Conservation (phyloP, 2,113 vertebrate species). For the Rattus rattus region DNA sequence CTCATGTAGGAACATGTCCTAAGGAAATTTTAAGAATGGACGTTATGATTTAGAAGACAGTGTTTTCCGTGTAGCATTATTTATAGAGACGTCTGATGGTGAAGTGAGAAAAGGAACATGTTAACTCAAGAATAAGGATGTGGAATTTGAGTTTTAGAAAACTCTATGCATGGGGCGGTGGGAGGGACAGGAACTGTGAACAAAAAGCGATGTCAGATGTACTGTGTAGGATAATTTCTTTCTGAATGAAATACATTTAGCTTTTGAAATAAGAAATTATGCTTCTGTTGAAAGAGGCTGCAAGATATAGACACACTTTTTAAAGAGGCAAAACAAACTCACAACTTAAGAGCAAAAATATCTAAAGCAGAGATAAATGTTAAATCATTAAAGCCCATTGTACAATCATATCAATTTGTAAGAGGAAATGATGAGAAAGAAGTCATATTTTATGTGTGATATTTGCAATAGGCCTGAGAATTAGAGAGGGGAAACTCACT, state of each 20-base stretch:
- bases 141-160: background rate
- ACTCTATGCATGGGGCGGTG: background rate
- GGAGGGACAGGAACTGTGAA: background rate
- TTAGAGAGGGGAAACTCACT: background rate
- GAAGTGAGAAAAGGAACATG: background rate
- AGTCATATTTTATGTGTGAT: slow-evolving; percentile 55
- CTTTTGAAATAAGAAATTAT: slow-evolving; percentile 19
- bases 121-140: background rate
- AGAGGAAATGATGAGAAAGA: slow-evolving; percentile 24
- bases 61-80: slow-evolving; percentile 14
- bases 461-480: slow-evolving; percentile 8
- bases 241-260: background rate
- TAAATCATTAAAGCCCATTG: background rate
- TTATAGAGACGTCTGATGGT: background rate
- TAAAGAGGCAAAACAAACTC: slow-evolving; percentile 9
- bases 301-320: background rate
- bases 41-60: background rate
- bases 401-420: slow-evolving; percentile 47
- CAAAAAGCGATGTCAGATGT: background rate
- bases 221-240: background rate
- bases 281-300: background rate
- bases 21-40: slow-evolving; percentile 7
- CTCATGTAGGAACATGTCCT: background rate
- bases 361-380: background rate
- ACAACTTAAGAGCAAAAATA: slow-evolving; percentile 38